phyloP scores from a whole-genome alignment of 2,797 vertebrate species.

The Urosaurus nigricauda region DNA sequence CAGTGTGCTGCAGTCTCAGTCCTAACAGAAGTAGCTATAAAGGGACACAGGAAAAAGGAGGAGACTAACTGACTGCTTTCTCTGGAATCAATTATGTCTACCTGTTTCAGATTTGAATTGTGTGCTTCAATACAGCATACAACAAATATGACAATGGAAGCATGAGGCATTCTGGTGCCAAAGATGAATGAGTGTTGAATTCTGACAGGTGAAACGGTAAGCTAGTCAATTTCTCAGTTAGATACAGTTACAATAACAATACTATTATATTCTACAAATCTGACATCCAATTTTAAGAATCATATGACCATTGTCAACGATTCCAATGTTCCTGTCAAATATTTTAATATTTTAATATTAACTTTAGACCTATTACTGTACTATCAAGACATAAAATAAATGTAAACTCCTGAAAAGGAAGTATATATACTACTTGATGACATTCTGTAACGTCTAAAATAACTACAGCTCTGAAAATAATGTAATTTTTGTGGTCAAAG shows the following conservation, averaged over 20 bases:
- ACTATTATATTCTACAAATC: background rate
- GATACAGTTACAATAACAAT: background rate
- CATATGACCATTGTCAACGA: background rate
- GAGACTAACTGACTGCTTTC: background rate
- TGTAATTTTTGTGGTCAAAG: background rate
- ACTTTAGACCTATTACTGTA: background rate
- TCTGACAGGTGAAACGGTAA: constrained; percentile 14
- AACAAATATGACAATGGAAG: constrained; percentile 26
- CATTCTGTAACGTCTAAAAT: background rate
- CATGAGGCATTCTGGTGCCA: constrained; percentile 32
- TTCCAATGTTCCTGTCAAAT: background rate
- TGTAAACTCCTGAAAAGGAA: background rate
- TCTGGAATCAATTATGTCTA: background rate
- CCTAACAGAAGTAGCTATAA: constrained; percentile 34
- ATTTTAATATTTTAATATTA: background rate
- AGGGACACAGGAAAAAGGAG: constrained; percentile 2
- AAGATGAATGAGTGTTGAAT: constrained; percentile 33
- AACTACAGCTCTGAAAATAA: background rate
- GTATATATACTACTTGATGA: background rate
- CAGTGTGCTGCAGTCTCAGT: constrained; percentile 34
- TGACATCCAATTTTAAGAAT: constrained; percentile 5
- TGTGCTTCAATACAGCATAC: constrained; percentile 19
- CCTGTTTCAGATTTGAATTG: constrained; percentile 13
- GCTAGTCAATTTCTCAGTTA: background rate
- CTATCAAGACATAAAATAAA: constrained; percentile 5